phyloP scores from a whole-genome alignment of 2,888 invertebrate species.

The Linnaemya vulpina region DNA sequence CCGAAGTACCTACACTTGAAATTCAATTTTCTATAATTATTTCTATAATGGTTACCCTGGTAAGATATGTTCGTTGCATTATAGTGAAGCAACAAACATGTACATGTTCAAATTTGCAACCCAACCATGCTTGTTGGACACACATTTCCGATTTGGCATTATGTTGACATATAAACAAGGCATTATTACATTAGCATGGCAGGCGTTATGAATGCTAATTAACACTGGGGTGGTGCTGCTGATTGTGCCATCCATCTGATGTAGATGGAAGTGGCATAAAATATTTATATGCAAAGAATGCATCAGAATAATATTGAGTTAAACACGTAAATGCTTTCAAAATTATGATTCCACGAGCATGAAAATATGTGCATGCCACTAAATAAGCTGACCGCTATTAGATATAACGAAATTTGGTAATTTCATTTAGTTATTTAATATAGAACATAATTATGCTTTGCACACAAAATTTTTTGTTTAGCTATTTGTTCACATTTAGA shows the following conservation, averaged over 20 bases:
- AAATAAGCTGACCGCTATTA: no score
- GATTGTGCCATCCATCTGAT: background rate
- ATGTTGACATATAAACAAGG: conserved; percentile 28
- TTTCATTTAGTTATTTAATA: conserved; percentile 1
- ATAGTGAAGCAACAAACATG: conserved; percentile 3
- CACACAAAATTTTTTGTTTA: background rate
- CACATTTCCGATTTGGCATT: conserved; percentile 29
- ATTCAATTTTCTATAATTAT: no score
- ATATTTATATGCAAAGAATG: conserved; percentile 4
- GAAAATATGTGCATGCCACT: background rate
- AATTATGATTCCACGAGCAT: background rate
- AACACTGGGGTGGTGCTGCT: background rate
- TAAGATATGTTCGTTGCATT: background rate
- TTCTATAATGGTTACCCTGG: no score
- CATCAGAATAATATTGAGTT: background rate
- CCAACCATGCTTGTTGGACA: background rate
- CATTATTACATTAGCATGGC: conserved; percentile 17
- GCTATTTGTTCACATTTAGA: background rate
- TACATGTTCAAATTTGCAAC: background rate
- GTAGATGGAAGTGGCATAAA: background rate
- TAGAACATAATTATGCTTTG: background rate
- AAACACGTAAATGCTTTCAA: conserved; percentile 13
- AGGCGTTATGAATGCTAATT: conserved; percentile 43
- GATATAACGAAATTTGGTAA: background rate
- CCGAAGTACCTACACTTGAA: no score